A percentile compares a stretch with the other conserved stretches of the same genome.
phyloP scores from a whole-genome alignment of 2,113 vertebrate species.

The Chinchilla lanigera region DNA sequence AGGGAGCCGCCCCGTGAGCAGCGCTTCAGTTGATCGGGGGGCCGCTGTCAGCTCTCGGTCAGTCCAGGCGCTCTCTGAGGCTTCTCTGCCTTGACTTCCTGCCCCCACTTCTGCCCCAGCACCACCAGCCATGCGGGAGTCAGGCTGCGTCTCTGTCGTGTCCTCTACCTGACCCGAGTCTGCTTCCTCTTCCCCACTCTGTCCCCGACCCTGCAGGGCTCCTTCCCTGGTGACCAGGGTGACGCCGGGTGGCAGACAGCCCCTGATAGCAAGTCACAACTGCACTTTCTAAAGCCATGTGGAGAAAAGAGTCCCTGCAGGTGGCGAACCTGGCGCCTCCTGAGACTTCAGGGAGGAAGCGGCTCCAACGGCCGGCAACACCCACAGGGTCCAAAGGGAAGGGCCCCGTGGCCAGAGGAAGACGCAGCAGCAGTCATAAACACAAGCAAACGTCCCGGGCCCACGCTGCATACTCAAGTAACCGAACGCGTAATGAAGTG shows the following conservation, averaged over 20 bases:
- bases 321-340: neutral
- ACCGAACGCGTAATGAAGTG: neutral
- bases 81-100: neutral
- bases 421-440: rapidly evolving
- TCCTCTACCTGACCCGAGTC: neutral
- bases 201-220: neutral
- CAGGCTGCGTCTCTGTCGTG: neutral
- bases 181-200: neutral
- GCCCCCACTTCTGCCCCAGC: neutral
- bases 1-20: neutral
- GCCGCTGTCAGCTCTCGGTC: neutral
- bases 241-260: rapidly evolving
- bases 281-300: neutral
- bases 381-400: neutral
- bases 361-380: rapidly evolving
- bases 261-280: neutral
- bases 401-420: rapidly evolving
- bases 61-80: neutral
- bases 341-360: rapidly evolving
- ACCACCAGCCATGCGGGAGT: neutral
- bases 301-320: neutral
- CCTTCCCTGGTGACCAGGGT: neutral
- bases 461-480: too few relatives aligned
- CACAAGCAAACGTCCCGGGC: rapidly evolving
- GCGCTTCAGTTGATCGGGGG: too few relatives aligned